phyloP scores from a whole-genome alignment of 2,888 invertebrate species.

The Norana najaformis region DNA sequence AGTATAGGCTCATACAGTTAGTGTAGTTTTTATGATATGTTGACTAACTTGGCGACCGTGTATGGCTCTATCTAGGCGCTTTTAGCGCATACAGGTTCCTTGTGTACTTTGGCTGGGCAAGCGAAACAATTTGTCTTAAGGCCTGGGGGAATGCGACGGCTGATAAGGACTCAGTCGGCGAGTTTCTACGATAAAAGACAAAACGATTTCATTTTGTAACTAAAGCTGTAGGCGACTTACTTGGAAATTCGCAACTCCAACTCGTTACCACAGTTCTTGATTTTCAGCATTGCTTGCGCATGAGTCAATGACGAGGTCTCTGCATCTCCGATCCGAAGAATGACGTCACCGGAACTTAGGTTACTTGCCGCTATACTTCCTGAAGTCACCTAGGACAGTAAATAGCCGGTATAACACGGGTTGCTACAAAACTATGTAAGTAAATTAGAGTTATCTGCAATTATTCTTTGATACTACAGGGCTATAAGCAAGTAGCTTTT shows the following conservation, averaged over 20 bases:
- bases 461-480: no score
- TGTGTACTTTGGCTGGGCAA: not conserved
- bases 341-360: slow-evolving; percentile 54
- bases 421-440: not conserved
- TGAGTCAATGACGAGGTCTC: slow-evolving; percentile 55
- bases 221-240: slow-evolving; percentile 31
- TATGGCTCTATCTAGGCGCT: not conserved
- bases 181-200: not conserved
- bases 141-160: not conserved
- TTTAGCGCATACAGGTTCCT: not conserved
- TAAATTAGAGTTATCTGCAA: no score
- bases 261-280: slow-evolving; percentile 55
- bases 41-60: not conserved
- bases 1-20: no score
- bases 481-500: no score
- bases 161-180: not conserved
- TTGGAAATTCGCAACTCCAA: slow-evolving; percentile 51
- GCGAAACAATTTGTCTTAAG: not conserved
- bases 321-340: slow-evolving; percentile 56
- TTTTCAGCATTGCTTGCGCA: slow-evolving; percentile 55
- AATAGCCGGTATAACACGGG: not conserved
- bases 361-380: slow-evolving; percentile 57
- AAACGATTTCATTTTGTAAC: not conserved
- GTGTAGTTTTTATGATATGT: not conserved
- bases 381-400: slow-evolving; percentile 55